Evolutionary conservation across 2,888 invertebrate species (phyloP).

Genomic region (Polydrusus pterygomalis): DNA sequence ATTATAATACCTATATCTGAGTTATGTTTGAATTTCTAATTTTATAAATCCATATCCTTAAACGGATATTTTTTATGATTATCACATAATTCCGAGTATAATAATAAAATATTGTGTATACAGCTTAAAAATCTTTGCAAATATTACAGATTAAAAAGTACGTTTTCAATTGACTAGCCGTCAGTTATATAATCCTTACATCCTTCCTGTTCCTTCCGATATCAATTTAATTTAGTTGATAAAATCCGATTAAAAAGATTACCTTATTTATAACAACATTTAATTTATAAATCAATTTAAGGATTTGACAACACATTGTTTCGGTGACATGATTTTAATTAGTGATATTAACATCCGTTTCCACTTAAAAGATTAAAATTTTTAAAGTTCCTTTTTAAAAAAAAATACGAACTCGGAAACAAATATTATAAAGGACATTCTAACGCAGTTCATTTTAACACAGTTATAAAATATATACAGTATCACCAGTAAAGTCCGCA

Average conservation of each 20-base stretch:
- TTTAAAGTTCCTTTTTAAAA: not conserved
- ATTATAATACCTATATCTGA: too few species aligned
- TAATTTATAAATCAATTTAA: not conserved
- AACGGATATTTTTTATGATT: too few species aligned
- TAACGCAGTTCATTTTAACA: too few species aligned
- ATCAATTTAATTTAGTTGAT: not conserved
- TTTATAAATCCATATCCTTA: too few species aligned
- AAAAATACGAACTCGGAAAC: not conserved
- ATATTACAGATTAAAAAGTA: not conserved
- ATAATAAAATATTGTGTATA: too few species aligned
- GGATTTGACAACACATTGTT: not conserved
- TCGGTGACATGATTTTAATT: not conserved
- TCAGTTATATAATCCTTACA: constrained; percentile 4
- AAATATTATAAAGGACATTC: too few species aligned
- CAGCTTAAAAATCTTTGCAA: not conserved
- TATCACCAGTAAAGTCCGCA: too few species aligned
- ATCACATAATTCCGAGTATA: too few species aligned
- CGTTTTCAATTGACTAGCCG: not conserved
- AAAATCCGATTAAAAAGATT: constrained; percentile 2
- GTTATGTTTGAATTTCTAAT: too few species aligned
- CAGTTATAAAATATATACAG: too few species aligned
- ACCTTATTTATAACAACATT: not conserved
- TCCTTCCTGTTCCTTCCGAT: constrained; percentile 14
- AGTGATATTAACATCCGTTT: not conserved
- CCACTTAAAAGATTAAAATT: not conserved